Evolutionary conservation across 2,113 vertebrate species (phyloP).

Genomic region (Onychostruthus taczanowskii): DNA sequence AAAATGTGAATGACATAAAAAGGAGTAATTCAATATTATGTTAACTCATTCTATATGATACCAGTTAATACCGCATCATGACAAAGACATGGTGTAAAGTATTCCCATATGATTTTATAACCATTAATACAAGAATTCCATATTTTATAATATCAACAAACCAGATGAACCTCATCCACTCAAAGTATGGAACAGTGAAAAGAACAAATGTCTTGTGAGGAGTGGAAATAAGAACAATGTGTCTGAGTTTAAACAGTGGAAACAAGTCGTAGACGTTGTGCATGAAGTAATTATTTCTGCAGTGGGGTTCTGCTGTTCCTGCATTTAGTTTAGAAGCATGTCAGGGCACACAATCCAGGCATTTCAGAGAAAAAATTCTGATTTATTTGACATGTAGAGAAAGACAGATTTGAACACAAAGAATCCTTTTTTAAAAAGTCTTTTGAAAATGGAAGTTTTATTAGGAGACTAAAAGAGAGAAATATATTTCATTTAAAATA

Average conservation of each 20-base stretch:
- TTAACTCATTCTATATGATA: conserved; percentile 73
- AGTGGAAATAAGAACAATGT: conserved; percentile 78
- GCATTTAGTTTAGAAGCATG: conserved; percentile 59
- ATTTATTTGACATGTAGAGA: conserved; percentile 37
- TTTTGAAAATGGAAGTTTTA: not conserved
- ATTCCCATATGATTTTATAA: conserved; percentile 76
- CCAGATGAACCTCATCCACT: conserved; percentile 72
- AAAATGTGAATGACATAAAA: conserved; percentile 68
- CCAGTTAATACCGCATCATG: conserved; percentile 65
- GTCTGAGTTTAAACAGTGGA: conserved; percentile 73
- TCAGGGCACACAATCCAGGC: conserved; percentile 34
- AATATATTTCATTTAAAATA: not conserved
- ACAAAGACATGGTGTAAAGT: conserved; percentile 76
- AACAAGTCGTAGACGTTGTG: conserved; percentile 43
- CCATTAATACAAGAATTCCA: conserved; percentile 74
- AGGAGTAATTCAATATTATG: conserved; percentile 78
- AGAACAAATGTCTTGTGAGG: conserved; percentile 75
- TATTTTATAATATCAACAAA: conserved; percentile 78
- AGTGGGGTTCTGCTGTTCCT: conserved; percentile 40
- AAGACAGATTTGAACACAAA: conserved; percentile 10
- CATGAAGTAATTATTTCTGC: conserved; percentile 68
- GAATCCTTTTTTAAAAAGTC: not conserved
- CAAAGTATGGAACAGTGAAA: conserved; percentile 63
- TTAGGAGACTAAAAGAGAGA: not conserved
- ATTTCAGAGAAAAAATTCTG: not conserved